Conservation (phyloP, 2,888 invertebrate species). For the Helleia helle region DNA sequence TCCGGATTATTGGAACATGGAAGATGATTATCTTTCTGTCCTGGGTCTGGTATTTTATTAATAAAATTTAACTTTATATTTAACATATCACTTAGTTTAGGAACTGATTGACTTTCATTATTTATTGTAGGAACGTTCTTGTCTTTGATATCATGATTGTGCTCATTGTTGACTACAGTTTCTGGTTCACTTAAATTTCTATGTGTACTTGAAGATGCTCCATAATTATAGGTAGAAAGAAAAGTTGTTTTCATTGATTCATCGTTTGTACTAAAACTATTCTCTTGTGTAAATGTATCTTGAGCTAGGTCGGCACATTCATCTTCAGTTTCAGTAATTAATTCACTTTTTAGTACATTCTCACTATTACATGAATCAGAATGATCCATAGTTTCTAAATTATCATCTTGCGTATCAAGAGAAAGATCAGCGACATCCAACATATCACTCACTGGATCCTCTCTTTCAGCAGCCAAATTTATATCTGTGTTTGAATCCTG, state of each 20-base stretch:
- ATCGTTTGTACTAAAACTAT: background rate
- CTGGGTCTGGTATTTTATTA: background rate
- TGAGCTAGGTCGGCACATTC: constrained; percentile 47
- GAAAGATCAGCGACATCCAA: constrained; percentile 60
- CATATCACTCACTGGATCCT: constrained; percentile 60
- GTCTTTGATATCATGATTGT: no score
- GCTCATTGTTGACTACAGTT: no score
- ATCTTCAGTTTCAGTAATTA: constrained; percentile 52
- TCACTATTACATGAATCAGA: constrained; percentile 44
- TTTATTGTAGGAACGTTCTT: background rate
- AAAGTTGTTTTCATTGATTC: no score
- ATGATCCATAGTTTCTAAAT: constrained; percentile 30
- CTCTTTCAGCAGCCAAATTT: constrained; percentile 54
- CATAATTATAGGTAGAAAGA: no score
- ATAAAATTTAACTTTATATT: background rate
- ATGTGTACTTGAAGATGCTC: no score
- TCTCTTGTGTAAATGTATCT: constrained; percentile 29
- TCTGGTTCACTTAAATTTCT: no score
- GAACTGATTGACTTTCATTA: background rate
- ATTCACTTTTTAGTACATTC: constrained; percentile 33
- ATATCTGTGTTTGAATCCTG: constrained; percentile 58
- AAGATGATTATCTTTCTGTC: background rate
- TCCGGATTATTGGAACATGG: background rate
- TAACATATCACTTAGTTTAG: background rate
- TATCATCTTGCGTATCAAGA: constrained; percentile 54